Base-by-base conservation (phyloP, 2,797 vertebrate species). In the Artibeus lituratus region DNA sequence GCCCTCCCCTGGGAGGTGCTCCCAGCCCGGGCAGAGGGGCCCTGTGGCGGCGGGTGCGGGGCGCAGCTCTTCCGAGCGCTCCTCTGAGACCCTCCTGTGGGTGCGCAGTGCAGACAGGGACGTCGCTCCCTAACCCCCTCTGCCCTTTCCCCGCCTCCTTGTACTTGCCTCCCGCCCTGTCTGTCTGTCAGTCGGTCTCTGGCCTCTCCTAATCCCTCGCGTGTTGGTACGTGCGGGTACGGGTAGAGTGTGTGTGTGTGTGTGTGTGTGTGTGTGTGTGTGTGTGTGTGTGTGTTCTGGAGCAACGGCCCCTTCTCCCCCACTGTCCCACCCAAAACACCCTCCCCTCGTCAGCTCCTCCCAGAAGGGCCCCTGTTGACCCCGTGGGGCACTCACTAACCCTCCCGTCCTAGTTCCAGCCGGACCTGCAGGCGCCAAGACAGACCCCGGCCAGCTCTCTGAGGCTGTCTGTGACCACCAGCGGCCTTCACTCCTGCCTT, bases 1-100 rank as follows among this genome's bases (percentile, higher is more conserved):
- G 42, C 14, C 51, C 37, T 59, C 26, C 39, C 32, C 39, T 21
- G 2, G 55, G 21, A 24, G 49, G 4, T 21, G 81, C 84, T 26
- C 32, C 51, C 3, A 21, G 87, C 18, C 0, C 21, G 44, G 72
- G 49, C 15, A 21, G 53, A 16, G 42, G 24, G 77, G 70, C 72
- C 44, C 39, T 29, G 73, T n/a, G 76, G 51, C 65, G 9, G 94
- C 0, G 10, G 42, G 2, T 4, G 29, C 7, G 1, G 0, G n/a
- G 3, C 26, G 77, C 49, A 6, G 2, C 57, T n/a, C 26, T 26
- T 6, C 2, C 0, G 7, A 5, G 5, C n/a, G 15, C 39, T 42
- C 32, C 21, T 19, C 18, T 9, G 18, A 35, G 35, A 26, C 59
- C 53, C 47, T 55, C 86, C 53, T 8, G 18, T 73, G 5, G 62